Evolutionary conservation across 2,888 invertebrate genomes (phyloP), one percentile per base, ranked within the genome.

Genomic region (Limenitis camilla): DNA sequence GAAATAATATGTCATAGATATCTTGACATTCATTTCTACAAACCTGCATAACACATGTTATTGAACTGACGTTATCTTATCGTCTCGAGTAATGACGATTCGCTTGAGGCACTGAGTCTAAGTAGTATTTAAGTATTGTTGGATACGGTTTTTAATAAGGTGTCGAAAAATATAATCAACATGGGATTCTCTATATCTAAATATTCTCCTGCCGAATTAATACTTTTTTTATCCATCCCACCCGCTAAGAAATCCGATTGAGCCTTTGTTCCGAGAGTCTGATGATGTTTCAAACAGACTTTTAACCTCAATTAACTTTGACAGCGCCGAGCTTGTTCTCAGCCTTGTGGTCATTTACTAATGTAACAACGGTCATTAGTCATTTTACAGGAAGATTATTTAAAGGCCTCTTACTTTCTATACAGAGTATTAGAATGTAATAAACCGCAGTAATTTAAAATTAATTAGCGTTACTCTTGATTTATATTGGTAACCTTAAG

Each of bases 11-110:
- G 19, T n/a, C n/a, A 10, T 8, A 8, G 31, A 32, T 40, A 47
- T 38, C 6, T 38, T 27, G 45, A 27, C 31, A 30, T 49, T 49
- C 19, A 53, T 31, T 53, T 46, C 39, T 49, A 28, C 19, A 40
- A 49, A 56, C 55, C 40, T 49, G 53, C 52, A 49, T 49, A 65
- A 67, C 63, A 67, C 64, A 70, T 76, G 80, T 76, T 81, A 81
- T 78, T 83, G 79, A 81, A 81, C 78, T 72, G 71, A 70, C 68
- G 63, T 70, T 82, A 85, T 82, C 82, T 84, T 85, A 85, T 85
- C 83, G 67, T 61, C 64, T 65, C 56, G 53, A 69, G 74, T 76
- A 76, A 73, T 75, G 74, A 75, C 69, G 72, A 71, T 74, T 72
- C 69, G 49, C 49, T 56, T 43, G 54, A 53, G 57, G 55, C 50